Base-by-base conservation (phyloP, 2,797 vertebrate species). In the Borostomias antarcticus region DNA sequence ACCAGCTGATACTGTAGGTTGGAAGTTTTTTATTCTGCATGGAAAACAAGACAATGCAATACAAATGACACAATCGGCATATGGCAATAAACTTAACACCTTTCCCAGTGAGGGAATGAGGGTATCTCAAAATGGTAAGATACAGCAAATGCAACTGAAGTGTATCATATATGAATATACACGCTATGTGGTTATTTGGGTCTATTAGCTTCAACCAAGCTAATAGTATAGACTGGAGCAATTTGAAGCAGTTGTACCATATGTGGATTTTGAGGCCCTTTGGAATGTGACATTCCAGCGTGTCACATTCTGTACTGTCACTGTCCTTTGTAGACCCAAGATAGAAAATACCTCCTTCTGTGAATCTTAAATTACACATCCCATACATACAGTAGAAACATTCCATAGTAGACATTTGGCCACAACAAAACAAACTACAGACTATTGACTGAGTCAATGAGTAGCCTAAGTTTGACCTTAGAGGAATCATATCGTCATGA, bases 381-480 rank as follows among this genome's bases (percentile, higher is more conserved):
- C 40, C n/a, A 17, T 43, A n/a, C 2, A 43, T 43, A 17, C 2
- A 15, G 15, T 7, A 43, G 40, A 15, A n/a, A 17, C 13, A 5
- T 4, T 45, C 40, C 15, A 43, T 15, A 43, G 13, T 43, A 1
- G 40, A 43, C 40, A 43, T 15, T 17, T 15, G 2, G n/a, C 4
- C 13, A 17, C 15, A 43, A 43, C 40, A n/a, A n/a, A 43, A 43
- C 6, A 43, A 58, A 19, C 26, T 21, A 58, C 63, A 29, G 68
- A 61, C 64, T 73, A 73, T 76, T 37, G 50, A 74, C 64, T 25
- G 52, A 62, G 64, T 37, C 58, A 26, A 70, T 72, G 53, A 11
- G 10, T 11, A 11, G 13, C 64, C 29, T 50, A 53, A 35, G 69
- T 79, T 64, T 73, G 76, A 79, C 75, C 62, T 60, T 33, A 45